Base-by-base conservation (phyloP, 2,113 vertebrate genomes). In the Protomyctophum bolini region DNA sequence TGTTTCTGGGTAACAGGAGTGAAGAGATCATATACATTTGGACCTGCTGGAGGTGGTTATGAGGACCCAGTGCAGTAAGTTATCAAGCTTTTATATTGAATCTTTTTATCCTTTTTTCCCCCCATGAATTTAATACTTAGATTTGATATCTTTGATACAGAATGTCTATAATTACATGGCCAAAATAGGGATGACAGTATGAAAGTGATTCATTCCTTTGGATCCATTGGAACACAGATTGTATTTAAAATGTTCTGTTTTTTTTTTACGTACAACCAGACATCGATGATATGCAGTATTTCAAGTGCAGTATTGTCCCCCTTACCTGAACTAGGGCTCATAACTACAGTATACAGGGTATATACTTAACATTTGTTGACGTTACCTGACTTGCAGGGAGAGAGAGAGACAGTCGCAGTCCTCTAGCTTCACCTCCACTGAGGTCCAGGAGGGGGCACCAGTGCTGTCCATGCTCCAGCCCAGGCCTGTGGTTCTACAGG, bases 1-100 rank as follows among this genome's bases (percentile, higher is more conserved):
- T 79, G 46, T 69, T 68, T 8, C 9, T 76, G 4, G 52, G 47
- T 56, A 4, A 29, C 80, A 97, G 96, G 96, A 48, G 92, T 96
- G 68, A 95, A 96, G 73, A 92, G 96, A 15, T 97, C 96, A 8
- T 97, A 97, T 48, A 97, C 96, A 2, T 97, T 97, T 63, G 96
- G 95, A 50, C 90, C 95, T 57, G 89, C 93, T 14, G 96, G 96
- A 58, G 96, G 96, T 0, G 96, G 96, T 48, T 97, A 97, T 33
- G 96, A 97, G 73, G 95, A 97, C 75, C 96, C 96, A 0, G 91
- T 97, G 62, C 93, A 93, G 93, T 94, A 88, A 91, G 93, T 91
- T 69, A 45, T 55, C 12, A 58, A 29, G 10, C 50, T 78, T 48
- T 60, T 21, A 33, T 11, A 21, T 21, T 21, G 21, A 21, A 21